Base-by-base conservation (phyloP, 2,113 vertebrate genomes). In the Chamaetylas fuelleborni region DNA sequence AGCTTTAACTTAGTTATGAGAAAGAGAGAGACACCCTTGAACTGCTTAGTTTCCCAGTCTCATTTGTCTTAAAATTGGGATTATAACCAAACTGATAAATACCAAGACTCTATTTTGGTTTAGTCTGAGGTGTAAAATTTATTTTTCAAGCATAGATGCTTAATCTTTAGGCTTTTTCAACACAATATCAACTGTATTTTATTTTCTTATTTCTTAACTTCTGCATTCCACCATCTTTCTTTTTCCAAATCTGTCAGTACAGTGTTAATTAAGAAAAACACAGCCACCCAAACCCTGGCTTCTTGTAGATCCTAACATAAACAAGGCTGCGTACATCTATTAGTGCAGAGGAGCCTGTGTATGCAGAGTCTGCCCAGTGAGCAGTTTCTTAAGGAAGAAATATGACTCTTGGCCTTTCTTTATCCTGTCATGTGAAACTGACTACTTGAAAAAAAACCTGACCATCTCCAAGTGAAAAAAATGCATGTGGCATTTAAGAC, bases 121-220 rank as follows among this genome's bases (percentile, higher is more conserved):
- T 95, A 97, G 90, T 88, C 88, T 89, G 70, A 90, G 77, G 92
- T 93, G 72, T 90, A 95, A 83, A 80, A 92, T 96, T 92, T 94
- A 87, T 86, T 94, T 92, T 90, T 81, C 74, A 95, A 81, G 85
- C 42, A 78, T 2, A 81, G 29, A 17, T 57, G 45, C 73, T 95
- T 93, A 72, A 58, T 76, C 50, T 90, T 88, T 50, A 25, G 26
- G 74, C 66, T 76, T 84, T 84, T 84, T 79, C 62, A 85, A 86
- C 48, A 85, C 9, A 71, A 12, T 54, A 79, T 71, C 82, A 90
- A 60, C 57, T 1, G 0, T 36, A 69, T 91, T 95, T 87, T 86
- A 79, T 95, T 95, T 95, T 86, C 92, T 67, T 92, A 78, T 94
- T 81, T 95, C 80, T 79, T 84, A 84, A 88, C 54, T 93, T 81